These are phyloP conservation scores for Eupeodes luniger DNA, from an alignment of 2,888 invertebrate genomes.

Conservation along the genomic window DNA sequence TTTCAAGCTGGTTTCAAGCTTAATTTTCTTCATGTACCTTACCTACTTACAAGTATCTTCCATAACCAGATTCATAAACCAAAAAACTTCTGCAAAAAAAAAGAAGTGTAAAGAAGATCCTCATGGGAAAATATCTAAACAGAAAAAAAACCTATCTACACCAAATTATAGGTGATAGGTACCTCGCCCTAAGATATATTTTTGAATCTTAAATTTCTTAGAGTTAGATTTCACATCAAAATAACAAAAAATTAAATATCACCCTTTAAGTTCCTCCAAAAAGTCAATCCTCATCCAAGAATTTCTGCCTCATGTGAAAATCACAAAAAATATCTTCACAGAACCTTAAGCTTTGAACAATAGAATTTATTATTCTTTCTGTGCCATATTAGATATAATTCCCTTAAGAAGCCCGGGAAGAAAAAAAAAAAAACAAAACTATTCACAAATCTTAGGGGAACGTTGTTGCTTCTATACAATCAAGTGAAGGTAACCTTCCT, in stretches of 20 bases:
- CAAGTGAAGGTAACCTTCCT: no score
- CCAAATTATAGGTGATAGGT: background rate
- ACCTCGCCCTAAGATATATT: background rate
- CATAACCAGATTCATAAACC: conserved; percentile 7
- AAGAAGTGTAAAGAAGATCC: conserved; percentile 8
- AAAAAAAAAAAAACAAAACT: background rate
- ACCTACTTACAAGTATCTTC: background rate
- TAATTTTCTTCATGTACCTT: background rate
- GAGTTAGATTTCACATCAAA: background rate
- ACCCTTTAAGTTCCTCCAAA: conserved; percentile 19
- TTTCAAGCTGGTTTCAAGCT: conserved; percentile 38
- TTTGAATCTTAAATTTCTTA: background rate
- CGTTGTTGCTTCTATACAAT: background rate
- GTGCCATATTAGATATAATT: conserved; percentile 19
- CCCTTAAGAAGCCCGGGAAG: background rate
- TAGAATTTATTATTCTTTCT: conserved; percentile 19
- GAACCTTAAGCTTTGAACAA: conserved; percentile 45
- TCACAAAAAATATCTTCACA: conserved; percentile 44
- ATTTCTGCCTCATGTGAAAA: conserved; percentile 4
- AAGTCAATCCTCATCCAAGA: conserved; percentile 29
- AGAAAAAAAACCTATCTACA: background rate
- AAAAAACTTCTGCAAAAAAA: background rate
- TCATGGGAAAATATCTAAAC: conserved; percentile 20
- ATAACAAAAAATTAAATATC: background rate
- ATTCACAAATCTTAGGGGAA: background rate